Conservation (phyloP, 2,113 vertebrate genomes). For the Sigmodon hispidus region DNA sequence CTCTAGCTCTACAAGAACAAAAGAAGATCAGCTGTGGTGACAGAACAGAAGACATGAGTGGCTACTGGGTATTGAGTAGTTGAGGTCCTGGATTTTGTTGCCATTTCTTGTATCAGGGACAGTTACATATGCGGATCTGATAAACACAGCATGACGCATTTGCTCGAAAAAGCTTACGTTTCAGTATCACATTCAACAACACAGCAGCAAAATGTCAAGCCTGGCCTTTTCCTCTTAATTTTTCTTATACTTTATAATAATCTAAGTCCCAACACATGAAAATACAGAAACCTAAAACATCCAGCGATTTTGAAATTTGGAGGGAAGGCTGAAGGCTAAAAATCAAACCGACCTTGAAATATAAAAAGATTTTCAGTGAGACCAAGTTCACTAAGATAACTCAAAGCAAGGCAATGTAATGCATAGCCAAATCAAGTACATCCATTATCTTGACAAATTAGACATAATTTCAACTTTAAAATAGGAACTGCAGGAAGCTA, state of each 20-base stretch:
- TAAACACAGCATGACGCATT: background rate
- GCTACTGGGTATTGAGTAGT: too few relatives aligned
- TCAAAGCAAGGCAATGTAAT: background rate
- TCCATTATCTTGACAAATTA: conserved; percentile 22
- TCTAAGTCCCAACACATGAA: background rate
- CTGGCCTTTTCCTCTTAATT: background rate
- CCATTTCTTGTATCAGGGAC: background rate
- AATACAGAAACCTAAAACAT: background rate
- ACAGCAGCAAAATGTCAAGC: background rate
- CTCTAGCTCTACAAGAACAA: background rate
- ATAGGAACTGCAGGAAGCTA: background rate
- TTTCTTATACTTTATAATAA: conserved; percentile 1
- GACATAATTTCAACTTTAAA: background rate
- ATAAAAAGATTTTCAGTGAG: background rate
- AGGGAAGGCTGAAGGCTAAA: background rate
- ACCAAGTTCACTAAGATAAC: background rate
- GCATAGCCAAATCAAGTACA: conserved; percentile 3
- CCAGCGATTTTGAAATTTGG: conserved; percentile 9
- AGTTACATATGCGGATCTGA: background rate
- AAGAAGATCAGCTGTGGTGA: background rate
- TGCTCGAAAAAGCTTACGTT: background rate
- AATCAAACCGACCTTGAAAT: background rate
- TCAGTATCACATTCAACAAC: background rate
- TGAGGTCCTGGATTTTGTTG: background rate
- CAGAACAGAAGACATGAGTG: background rate